Base-by-base conservation (phyloP, 1,140 invertebrate genomes). In the Leptonema lineaticorne region DNA sequence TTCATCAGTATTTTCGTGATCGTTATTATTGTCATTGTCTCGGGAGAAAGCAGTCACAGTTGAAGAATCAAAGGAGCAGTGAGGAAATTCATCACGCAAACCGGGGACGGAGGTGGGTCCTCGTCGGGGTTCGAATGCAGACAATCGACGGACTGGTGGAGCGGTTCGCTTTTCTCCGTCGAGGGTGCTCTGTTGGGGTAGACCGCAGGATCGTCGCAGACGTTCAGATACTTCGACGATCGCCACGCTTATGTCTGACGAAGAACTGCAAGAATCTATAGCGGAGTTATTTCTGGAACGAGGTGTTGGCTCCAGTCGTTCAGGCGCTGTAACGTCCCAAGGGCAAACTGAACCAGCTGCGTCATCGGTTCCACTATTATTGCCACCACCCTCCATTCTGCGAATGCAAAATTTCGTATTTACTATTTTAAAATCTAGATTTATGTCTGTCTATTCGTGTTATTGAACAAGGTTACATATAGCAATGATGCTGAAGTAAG, bases 181-280 rank as follows among this genome's bases (percentile, higher is more conserved):
- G 2, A 87, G 77, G 4, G 86, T 87, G 75, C 86, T 84, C 74
- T 87, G 85, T 70, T 86, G 84, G 14, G 86, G 85, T 37, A 88
- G 76, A 41, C 83, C 81, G 72, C 83, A 84, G 29, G 85, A 76
- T 69, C 85, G 81, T 76, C 81, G 83, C 69, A 86, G 75, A 20
- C 84, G 80, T 28, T 87, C 86, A 6, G 83, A 83, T 1, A 86
- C 83, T 45, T 87, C 87, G 2, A 83, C 76, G 6, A 85, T 80
- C 30, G 84, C 82, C n/a, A 83, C 79, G 74, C 87, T 89, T 62
- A 89, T 84, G 75, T 92, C 90, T 2, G 90, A 91, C 1, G 89
- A 91, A 1, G 89, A 91, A 75, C 82, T 83, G 60, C 80, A 80
- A 0, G 81, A 82, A 63, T 83, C 81, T 0, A 80, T 77, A 9